phyloP scores from a whole-genome alignment of 2,888 invertebrate genomes.

The Heliconius aoede region DNA sequence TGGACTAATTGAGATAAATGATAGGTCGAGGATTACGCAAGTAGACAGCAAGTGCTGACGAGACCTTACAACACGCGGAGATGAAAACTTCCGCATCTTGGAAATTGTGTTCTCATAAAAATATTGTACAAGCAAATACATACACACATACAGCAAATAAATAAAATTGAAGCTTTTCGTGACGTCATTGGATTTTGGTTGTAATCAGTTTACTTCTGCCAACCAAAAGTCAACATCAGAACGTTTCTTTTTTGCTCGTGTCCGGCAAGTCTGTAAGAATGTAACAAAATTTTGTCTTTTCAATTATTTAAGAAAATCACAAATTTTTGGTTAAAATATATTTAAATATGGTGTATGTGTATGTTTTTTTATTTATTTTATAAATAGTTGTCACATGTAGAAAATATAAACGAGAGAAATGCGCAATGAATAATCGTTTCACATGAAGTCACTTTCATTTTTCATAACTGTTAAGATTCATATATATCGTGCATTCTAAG shows the following conservation, averaged over 20 bases:
- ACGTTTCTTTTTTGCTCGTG: conserved; percentile 44
- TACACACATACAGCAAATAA: neutral
- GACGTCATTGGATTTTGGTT: conserved; percentile 37
- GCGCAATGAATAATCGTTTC: neutral
- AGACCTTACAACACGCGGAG: conserved; percentile 37
- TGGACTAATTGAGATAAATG: conserved; percentile 47
- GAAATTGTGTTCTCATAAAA: conserved; percentile 20
- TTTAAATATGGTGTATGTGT: neutral
- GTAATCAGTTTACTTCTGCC: conserved; percentile 42
- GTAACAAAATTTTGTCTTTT: conserved; percentile 27
- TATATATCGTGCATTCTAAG: conserved; percentile 43
- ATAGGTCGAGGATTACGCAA: conserved; percentile 44
- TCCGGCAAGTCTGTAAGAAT: conserved; percentile 38
- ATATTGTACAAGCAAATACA: conserved; percentile 3
- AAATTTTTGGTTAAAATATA: neutral
- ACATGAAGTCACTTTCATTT: neutral
- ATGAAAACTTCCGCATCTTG: conserved; percentile 35
- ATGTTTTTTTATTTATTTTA: neutral
- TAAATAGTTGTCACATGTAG: neutral
- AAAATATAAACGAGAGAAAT: neutral
- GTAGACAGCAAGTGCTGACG: conserved; percentile 37
- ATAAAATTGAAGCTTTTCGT: conserved; percentile 23
- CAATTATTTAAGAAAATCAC: conserved; percentile 1
- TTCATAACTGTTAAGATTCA: neutral
- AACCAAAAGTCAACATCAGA: conserved; percentile 36